phyloP scores from a whole-genome alignment of 2,888 invertebrate species.

The Syrista parreyssii region DNA sequence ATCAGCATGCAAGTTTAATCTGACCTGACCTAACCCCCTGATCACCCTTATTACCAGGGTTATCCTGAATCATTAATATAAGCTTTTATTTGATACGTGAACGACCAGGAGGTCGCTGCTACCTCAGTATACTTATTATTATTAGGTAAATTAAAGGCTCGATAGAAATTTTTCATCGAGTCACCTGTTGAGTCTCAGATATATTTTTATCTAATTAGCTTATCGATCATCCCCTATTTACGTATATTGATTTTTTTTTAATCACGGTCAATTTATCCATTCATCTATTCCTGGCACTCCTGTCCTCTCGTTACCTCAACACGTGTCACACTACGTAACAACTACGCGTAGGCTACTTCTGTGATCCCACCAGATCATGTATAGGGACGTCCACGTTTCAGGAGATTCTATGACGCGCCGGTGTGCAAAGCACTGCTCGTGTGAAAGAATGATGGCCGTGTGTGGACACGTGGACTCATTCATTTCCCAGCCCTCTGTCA shows the following conservation, averaged over 20 bases:
- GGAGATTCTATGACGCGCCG: not conserved
- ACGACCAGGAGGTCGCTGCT: not conserved
- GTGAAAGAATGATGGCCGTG: not conserved
- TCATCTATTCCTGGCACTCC: not conserved
- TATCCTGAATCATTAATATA: not conserved
- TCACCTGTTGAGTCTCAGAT: not conserved
- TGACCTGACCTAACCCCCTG: not conserved
- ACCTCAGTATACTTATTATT: not conserved
- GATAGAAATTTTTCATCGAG: not conserved
- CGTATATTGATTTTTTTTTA: not conserved
- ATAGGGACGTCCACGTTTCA: not conserved
- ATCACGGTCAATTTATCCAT: not conserved
- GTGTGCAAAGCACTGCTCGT: not conserved
- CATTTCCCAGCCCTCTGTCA: slow-evolving; percentile 28
- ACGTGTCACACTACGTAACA: not conserved
- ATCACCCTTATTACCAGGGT: not conserved
- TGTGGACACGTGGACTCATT: slow-evolving; percentile 27
- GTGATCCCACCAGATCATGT: not conserved
- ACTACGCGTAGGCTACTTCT: not conserved
- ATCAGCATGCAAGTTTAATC: slow-evolving; percentile 39
- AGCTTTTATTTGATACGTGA: not conserved
- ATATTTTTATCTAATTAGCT: not conserved
- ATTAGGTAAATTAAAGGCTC: not conserved
- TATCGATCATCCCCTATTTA: not conserved
- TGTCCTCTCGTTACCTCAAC: not conserved